Evolutionary conservation across 2,888 invertebrate genomes (phyloP), one percentile per base, ranked within the genome.

Genomic region (Torymus tubicola): DNA sequence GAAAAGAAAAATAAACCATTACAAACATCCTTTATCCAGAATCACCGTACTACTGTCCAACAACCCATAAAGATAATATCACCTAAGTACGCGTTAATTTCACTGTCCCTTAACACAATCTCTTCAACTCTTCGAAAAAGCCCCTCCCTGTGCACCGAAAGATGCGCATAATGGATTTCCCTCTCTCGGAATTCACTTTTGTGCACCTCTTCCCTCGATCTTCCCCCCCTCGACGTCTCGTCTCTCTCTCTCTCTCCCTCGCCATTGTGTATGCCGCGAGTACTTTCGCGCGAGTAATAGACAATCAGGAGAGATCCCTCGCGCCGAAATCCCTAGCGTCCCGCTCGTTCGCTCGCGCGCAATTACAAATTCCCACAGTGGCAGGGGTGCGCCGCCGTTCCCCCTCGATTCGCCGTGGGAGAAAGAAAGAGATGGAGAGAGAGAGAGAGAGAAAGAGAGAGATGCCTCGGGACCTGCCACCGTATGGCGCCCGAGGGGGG

Each of bases 361-460:
- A 87, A 88, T 87, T 88, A 87, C 85, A 86, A 88, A 88, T 88
- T 88, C 87, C 87, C 88, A 88, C 87, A 87, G 86, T 86, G 85
- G 78, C 83, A 77, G 83, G 84, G 83, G 84, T 80, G 79, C 61
- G 64, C 53, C 31, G 31, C n/a, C n/a, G n/a, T n/a, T 31, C 31
- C 31, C 31, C 31, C 31, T 31, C 31, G 31, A 31, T 31, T 8
- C 31, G 31, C 31, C 31, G 31, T 31, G 31, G 31, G 31, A 31
- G 31, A 31, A 31, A 31, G 31, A 58, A 21, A n/a, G 21, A 42
- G 63, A 64, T 24, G 50, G 63, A 70, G 50, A 63, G 55, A 50
- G 55, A n/a, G 13, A 57, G 42, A n/a, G 64, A 77, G 42, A n/a
- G n/a, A n/a, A 18, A 55, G n/a, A 42, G 50, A 58, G 71, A 57